Base-by-base conservation (phyloP, 2,888 invertebrate genomes). In the Eremobia ochroleuca region DNA sequence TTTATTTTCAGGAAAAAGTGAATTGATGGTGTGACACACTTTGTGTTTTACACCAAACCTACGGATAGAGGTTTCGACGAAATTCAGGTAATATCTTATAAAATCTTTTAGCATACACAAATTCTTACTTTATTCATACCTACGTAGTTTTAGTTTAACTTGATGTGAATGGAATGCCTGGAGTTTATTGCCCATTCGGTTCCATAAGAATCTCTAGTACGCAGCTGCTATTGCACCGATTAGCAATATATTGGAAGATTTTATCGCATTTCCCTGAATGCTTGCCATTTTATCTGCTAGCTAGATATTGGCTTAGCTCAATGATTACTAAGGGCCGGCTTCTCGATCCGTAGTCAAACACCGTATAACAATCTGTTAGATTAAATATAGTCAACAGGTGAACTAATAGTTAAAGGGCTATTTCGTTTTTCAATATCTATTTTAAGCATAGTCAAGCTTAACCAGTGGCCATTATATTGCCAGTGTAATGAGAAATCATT, bases 61-160 rank as follows among this genome's bases (percentile, higher is more conserved):
- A 71, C 46, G 15, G 0, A 43, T 9, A 64, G 40, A 8, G 59
- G 65, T 67, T 65, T 18, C 61, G 34, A 67, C 65, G 37, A 52
- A 37, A 72, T 49, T 74, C 74, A 87, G 89, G 89, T 87, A 87
- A 67, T 21, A n/a, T n/a, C 25, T 62, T 11, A 31, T 43, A 28
- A 25, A 49, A 65, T 76, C 25, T 75, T 31, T 61, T 18, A 49
- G 18, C 28, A 34, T 6, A 37, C 25, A 25, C 25, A 18, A 49
- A 28, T 58, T 37, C 28, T 37, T 46, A 40, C 37, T n/a, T 70
- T 69, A n/a, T 46, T 21, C 46, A 52, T n/a, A 37, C 28, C 73
- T n/a, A 37, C 28, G 15, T 31, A 34, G 25, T 21, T 75, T 40
- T 28, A 49, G n/a, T 76, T 49, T 75, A 8, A 31, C 31, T 61